Conservation (phyloP, 2,888 invertebrate genomes). For the Leptinotarsa tumamoca region DNA sequence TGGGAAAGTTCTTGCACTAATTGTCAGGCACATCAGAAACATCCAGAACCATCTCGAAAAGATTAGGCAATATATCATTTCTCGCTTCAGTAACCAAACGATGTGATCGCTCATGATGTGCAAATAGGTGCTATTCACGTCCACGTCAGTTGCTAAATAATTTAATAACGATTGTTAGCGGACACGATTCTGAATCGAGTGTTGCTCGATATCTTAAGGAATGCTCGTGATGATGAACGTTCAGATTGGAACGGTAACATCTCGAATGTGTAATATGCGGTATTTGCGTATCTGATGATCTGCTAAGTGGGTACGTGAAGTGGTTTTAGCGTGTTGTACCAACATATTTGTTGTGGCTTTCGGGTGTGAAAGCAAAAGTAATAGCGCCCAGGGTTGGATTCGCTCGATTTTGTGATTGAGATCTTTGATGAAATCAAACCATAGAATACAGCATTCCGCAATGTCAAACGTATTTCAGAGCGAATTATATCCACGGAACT, state of each 20-base stretch:
- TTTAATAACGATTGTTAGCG: conserved; percentile 5
- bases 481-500: too few species aligned
- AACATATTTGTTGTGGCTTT: background rate
- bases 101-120: background rate
- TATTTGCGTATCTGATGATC: conserved; percentile 8
- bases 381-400: background rate
- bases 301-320: conserved; percentile 3
- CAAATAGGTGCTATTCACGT: background rate
- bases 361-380: background rate
- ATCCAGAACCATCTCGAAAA: background rate
- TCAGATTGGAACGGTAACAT: background rate
- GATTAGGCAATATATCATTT: background rate
- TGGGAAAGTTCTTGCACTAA: background rate
- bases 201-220: background rate
- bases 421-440: too few species aligned
- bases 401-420: too few species aligned
- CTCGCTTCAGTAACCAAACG: background rate
- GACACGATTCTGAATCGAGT: background rate
- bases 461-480: too few species aligned
- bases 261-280: background rate
- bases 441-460: too few species aligned
- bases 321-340: background rate
- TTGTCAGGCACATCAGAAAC: background rate
- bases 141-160: conserved; percentile 17
- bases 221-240: background rate